Evolutionary conservation across 2,113 vertebrate species (phyloP), one percentile per base, ranked within the genome.

Genomic region (Scytalopus superciliaris): DNA sequence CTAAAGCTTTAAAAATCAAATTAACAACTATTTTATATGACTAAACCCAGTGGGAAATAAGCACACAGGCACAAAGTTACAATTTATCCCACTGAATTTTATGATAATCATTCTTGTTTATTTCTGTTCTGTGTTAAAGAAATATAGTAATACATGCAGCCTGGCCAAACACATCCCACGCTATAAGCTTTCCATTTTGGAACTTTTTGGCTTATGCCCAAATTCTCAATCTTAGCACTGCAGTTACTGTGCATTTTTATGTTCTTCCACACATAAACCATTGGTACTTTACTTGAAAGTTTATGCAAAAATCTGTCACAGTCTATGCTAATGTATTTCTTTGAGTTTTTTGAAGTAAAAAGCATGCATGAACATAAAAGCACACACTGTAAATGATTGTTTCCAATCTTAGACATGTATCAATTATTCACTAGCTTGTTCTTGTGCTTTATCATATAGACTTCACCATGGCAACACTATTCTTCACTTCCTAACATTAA

Each of bases 321-420:
- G 33, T 31, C 31, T 81, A 53, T 86, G 60, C 70, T 93, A 90
- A 90, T 83, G 37, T 75, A 53, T 44, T 92, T 67, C 85, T 85
- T 85, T 39, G 56, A 85, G 47, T 3, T 40, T 89, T 47, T 94
- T 91, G 82, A 93, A 84, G 76, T 44, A 83, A 91, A 91, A 91
- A 78, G 72, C 64, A 74, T 33, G 49, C 85, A 88, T 74, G 90
- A 94, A 89, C 53, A 95, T 92, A 94, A 96, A 96, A 97, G 75
- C 90, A 81, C 88, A 63, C 1, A 14, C 59, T 94, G 78, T 77
- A 96, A 97, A 93, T 79, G 64, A 96, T 95, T 1, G 18, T 96
- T 95, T 93, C 96, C 95, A 97, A 97, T 97, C 94, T 97, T 94
- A 97, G 93, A 80, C 75, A 35, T 6, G 35, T 90, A 97, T 97